Base-by-base conservation (phyloP, 2,797 vertebrate species). In the Phalloptychus januarius region DNA sequence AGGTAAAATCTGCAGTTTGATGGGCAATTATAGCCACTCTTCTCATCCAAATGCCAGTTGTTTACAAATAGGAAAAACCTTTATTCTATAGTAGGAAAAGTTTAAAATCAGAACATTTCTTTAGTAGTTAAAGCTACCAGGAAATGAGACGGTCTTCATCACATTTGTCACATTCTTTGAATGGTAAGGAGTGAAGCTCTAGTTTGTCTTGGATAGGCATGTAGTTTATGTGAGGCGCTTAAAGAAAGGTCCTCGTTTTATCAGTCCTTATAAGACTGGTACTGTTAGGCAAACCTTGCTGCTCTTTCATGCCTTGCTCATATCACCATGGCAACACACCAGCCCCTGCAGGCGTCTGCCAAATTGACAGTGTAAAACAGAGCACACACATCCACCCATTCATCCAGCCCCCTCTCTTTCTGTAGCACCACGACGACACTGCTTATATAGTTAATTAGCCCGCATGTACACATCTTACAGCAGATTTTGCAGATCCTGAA, bases 261-360 rank as follows among this genome's bases (percentile, higher is more conserved):
- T 93, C 93, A 83, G 91, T 91, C 92, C 92, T 94, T 93, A 94
- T 93, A 93, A 95, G 93, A 93, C 92, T 88, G 89, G 94, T 95
- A 92, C 93, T 96, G 93, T 95, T 94, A 93, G 94, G 94, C 93
- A 94, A 96, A 96, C 94, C 94, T 92, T 92, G 88, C 94, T 95
- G 94, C 94, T 94, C 94, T 95, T 95, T 96, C 93, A 95, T 94
- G 94, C 95, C 94, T 93, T 82, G 91, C 93, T 95, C 94, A 93
- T 94, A 94, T 96, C 94, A 91, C 96, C 96, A 96, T 96, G 93
- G 94, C 93, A 96, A 96, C 96, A 94, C 94, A 95, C 92, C 93
- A 96, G 94, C 93, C 95, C 94, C 94, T 94, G 94, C 95, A 95
- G 94, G 94, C 94, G 89, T 93, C 94, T 95, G 94, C 94, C 93